Evolutionary conservation across 2,797 vertebrate genomes (phyloP).

Genomic region (Cossypha polioptera): DNA sequence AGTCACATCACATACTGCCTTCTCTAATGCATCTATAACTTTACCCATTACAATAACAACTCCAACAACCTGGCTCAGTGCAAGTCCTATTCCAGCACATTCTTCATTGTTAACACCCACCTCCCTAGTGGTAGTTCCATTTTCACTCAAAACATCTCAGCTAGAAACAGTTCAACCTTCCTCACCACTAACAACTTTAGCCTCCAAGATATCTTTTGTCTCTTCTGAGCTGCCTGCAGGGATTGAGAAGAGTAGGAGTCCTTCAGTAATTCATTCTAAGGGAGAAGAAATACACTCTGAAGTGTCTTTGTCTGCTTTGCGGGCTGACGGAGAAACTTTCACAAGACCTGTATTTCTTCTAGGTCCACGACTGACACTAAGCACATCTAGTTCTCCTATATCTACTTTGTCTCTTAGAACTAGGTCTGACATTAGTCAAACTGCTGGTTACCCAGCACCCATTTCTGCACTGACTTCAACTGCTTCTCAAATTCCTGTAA

Average conservation of each 20-base stretch:
- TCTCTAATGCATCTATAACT: not conserved
- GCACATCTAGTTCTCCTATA: not conserved
- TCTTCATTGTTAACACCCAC: not conserved
- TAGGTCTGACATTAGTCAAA: not conserved
- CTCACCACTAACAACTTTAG: constrained; percentile 37
- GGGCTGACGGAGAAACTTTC: constrained; percentile 34
- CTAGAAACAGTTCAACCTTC: not conserved
- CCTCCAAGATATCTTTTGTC: not conserved
- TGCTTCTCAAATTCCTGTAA: not conserved
- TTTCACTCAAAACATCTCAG: not conserved
- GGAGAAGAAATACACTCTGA: constrained; percentile 30
- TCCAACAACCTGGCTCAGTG: not conserved
- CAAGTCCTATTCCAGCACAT: not conserved
- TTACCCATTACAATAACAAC: not conserved
- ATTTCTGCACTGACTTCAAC: not conserved
- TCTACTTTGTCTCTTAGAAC: not conserved
- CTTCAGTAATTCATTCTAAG: constrained; percentile 5
- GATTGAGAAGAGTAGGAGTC: not conserved
- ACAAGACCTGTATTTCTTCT: not conserved
- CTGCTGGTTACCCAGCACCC: not conserved
- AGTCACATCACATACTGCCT: not conserved
- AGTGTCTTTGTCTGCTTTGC: constrained; percentile 17
- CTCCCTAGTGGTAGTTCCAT: not conserved
- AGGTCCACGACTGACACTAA: not conserved
- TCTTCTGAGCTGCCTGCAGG: constrained; percentile 50